phyloP scores from a whole-genome alignment of 1,140 invertebrate genomes.

The Spodoptera frugiperda region DNA sequence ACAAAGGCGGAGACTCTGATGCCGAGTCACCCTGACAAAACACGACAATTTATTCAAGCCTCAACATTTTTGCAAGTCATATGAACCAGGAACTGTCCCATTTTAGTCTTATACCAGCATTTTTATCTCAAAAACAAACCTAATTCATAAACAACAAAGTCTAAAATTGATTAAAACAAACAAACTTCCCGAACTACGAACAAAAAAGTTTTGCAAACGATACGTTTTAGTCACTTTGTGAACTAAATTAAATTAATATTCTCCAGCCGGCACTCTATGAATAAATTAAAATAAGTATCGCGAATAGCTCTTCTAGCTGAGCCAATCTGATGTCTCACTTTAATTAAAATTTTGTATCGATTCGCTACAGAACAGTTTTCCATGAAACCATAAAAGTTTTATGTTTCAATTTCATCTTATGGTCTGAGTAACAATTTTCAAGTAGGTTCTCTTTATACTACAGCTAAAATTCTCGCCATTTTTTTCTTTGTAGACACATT shows the following conservation, averaged over 20 bases:
- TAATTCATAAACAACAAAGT: too few species aligned
- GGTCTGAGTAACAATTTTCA: neutral
- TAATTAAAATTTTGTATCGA: slow-evolving; percentile 39
- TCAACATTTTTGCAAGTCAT: too few species aligned
- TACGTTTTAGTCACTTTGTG: slow-evolving; percentile 2
- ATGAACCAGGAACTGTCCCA: too few species aligned
- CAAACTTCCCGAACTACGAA: too few species aligned
- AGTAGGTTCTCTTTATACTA: neutral
- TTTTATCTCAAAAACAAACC: too few species aligned
- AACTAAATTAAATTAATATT: slow-evolving; percentile 24
- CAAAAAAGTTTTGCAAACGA: neutral
- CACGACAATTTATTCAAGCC: too few species aligned
- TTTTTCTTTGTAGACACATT: too few species aligned
- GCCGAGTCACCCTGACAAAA: too few species aligned
- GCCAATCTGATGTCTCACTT: slow-evolving; percentile 4
- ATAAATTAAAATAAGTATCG: slow-evolving; percentile 34
- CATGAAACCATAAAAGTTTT: slow-evolving; percentile 31
- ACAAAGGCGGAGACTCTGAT: too few species aligned
- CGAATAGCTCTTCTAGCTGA: slow-evolving; percentile 23
- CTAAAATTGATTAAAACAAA: too few species aligned
- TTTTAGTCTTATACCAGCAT: too few species aligned
- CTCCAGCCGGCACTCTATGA: neutral
- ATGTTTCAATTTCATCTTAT: slow-evolving; percentile 12
- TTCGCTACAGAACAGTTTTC: slow-evolving; percentile 4
- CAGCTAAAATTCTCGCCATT: too few species aligned